Conservation (phyloP, 2,797 vertebrate species). For the Lutjanus argentimaculatus region DNA sequence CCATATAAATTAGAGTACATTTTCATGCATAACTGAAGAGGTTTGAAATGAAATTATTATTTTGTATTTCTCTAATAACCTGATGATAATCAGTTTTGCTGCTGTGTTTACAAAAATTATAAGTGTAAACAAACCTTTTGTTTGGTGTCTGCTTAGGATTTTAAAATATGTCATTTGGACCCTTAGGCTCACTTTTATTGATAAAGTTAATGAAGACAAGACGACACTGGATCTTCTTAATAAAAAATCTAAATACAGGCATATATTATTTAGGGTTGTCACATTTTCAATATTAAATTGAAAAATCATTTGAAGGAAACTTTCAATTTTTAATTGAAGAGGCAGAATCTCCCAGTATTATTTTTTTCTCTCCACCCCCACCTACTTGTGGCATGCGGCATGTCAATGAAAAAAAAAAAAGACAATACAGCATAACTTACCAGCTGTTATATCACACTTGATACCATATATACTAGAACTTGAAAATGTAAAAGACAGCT, state of each 20-base stretch:
- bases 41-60: background rate
- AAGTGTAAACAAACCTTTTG: background rate
- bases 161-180: slow-evolving; percentile 51
- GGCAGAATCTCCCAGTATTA: no score
- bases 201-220: background rate
- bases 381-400: no score
- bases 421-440: no score
- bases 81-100: slow-evolving; percentile 10
- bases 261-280: background rate
- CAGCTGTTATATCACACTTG: no score
- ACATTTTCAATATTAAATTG: no score
- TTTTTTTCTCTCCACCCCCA: no score
- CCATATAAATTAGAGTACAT: background rate
- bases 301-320: no score
- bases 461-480: no score
- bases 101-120: background rate
- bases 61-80: slow-evolving; percentile 6
- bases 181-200: slow-evolving; percentile 44
- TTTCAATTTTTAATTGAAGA: no score
- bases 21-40: background rate
- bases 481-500: no score
- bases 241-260: background rate
- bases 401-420: no score
- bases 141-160: slow-evolving; percentile 25
- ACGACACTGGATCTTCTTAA: background rate